Evolutionary conservation across 1,140 invertebrate species (phyloP).

Genomic region (Elymnias hypermnestra): DNA sequence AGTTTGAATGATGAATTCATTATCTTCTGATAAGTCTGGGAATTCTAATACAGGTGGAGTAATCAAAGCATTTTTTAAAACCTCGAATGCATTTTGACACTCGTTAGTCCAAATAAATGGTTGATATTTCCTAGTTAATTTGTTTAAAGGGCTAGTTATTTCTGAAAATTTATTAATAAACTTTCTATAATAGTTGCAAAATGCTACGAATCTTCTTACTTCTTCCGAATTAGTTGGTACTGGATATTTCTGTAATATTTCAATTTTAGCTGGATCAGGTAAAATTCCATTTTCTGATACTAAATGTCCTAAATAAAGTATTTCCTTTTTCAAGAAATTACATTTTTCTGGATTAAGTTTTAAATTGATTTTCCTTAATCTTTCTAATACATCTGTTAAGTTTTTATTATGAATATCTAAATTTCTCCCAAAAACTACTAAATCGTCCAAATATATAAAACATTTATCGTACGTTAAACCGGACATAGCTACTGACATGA

Average conservation of each 20-base stretch:
- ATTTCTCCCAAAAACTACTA: too few species aligned
- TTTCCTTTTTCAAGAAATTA: constrained; percentile 36
- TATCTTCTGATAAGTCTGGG: constrained; percentile 27
- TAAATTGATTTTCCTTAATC: too few species aligned
- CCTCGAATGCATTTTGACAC: constrained; percentile 27
- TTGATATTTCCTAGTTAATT: constrained; percentile 26
- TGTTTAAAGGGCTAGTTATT: too few species aligned
- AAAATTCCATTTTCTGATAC: constrained; percentile 1
- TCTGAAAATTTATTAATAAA: too few species aligned
- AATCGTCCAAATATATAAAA: constrained; percentile 32
- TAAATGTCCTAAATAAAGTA: too few species aligned
- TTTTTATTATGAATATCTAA: too few species aligned
- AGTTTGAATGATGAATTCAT: constrained; percentile 7
- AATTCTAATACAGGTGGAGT: constrained; percentile 30
- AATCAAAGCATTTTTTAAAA: constrained; percentile 35
- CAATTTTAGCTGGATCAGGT: background rate
- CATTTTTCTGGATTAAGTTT: constrained; percentile 39
- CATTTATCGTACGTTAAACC: constrained; percentile 23
- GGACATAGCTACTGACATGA: constrained; percentile 27
- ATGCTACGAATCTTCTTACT: too few species aligned
- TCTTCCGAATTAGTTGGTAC: constrained; percentile 13
- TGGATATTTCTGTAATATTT: background rate
- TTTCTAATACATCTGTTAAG: too few species aligned
- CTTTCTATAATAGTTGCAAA: constrained; percentile 29
- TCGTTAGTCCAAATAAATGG: constrained; percentile 26